phyloP scores from a whole-genome alignment of 92 coral and sea anemone species.

The Umimayanthus kanabou region DNA sequence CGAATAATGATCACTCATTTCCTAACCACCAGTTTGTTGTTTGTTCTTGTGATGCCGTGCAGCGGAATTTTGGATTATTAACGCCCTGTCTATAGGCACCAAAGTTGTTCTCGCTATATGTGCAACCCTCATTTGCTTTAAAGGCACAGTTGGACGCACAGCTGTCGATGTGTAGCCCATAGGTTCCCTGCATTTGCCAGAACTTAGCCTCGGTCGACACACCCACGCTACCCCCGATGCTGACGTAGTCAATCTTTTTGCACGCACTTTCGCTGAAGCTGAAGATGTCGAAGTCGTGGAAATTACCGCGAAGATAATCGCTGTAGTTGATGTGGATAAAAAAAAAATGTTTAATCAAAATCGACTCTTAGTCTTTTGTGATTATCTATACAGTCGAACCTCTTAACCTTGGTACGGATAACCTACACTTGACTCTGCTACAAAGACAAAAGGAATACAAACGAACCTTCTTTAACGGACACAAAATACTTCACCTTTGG shows the following conservation, averaged over 20 bases:
- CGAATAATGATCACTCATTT: neutral
- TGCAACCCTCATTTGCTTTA: neutral
- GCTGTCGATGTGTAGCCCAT: neutral
- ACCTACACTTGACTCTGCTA: no score
- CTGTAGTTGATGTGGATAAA: neutral
- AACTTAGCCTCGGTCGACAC: neutral
- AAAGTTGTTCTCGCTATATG: conserved; percentile 43
- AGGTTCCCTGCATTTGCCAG: neutral
- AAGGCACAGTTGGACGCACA: neutral
- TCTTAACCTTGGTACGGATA: no score
- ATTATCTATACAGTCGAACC: no score
- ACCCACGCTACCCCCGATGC: neutral
- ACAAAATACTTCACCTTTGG: no score
- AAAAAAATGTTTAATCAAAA: no score
- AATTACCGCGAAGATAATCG: neutral
- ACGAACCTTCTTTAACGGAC: no score
- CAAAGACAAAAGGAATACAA: no score
- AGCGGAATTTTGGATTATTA: conserved; percentile 33
- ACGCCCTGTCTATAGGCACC: conserved; percentile 21
- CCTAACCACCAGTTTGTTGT: conserved; percentile 65
- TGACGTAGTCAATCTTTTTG: neutral
- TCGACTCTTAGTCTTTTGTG: no score
- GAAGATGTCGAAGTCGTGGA: neutral
- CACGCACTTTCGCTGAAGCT: neutral
- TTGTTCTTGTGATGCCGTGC: conserved; percentile 40